Base-by-base conservation (phyloP, 1,140 invertebrate genomes). In the Meteorus sp. region DNA sequence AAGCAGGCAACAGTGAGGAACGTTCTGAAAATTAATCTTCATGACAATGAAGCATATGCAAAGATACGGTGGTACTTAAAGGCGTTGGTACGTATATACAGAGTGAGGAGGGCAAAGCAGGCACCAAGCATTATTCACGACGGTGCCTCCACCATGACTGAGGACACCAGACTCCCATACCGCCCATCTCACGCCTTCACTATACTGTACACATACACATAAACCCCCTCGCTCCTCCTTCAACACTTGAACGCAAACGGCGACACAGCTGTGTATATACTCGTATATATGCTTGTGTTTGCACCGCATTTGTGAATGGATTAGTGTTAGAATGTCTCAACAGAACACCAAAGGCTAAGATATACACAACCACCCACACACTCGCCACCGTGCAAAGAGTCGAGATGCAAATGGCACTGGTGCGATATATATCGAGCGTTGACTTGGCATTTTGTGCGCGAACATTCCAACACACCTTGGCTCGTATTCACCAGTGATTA, bases 1-100 rank as follows among this genome's bases (percentile, higher is more conserved):
- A n/a, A n/a, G n/a, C n/a, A n/a, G n/a, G 20, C 15, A 27, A 20
- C 2, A 29, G 39, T 15, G 20, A 55, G 27, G 20, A 19, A 52
- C 9, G 35, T 29, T 13, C 20, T 17, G 29, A 55, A 55, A 55
- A 55, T 44, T 44, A 44, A 55, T 55, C 53, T 55, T 44, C 9
- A 25, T 15, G 53, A 55, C 53, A 55, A 55, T 55, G 39, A 55
- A 55, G 39, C 53, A 55, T 55, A 55, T 55, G 53, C 39, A 55
- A 55, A 31, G 41, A 31, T 44, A 29, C 11, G 22, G 13, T 8
- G 37, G 53, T 55, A 37, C 37, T 43, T 55, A 55, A 45, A 55
- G 53, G 25, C 15, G 39, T 23, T 37, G 35, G 39, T 43, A 44
- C 7, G 13, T 43, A 19, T 33, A 33, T 7, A 55, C 37, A 25